These are phyloP conservation scores for Lophotriccus pileatus DNA, from an alignment of 2,797 vertebrate species.

Conservation along the genomic window DNA sequence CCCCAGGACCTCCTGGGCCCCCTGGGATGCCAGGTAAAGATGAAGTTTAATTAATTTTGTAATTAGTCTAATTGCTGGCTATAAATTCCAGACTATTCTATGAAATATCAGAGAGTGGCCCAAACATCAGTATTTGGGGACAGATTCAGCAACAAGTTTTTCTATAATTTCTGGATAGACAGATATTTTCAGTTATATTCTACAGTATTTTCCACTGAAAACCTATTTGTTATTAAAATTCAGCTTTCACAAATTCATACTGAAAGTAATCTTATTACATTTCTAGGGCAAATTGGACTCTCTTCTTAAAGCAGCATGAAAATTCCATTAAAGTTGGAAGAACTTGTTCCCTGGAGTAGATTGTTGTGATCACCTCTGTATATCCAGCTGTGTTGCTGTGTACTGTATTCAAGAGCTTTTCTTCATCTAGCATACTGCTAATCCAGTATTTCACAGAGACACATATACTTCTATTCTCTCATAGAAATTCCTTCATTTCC, in stretches of 20 bases:
- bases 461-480: background rate
- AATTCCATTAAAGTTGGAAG: background rate
- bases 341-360: background rate
- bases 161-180: background rate
- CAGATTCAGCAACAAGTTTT: background rate
- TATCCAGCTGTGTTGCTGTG: background rate
- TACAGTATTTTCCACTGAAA: background rate
- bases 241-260: background rate
- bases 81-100: background rate
- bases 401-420: background rate
- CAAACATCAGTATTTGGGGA: background rate
- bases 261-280: background rate
- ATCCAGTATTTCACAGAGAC: background rate
- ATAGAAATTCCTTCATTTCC: background rate
- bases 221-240: background rate
- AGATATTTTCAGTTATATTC: background rate
- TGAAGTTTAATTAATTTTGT: background rate
- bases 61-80: background rate
- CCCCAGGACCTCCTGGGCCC: conserved; percentile 77
- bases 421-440: background rate
- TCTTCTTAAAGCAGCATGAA: background rate
- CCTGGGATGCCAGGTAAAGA: conserved; percentile 82
- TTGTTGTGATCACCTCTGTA: background rate
- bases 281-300: background rate
- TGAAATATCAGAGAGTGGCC: background rate